phyloP scores from a whole-genome alignment of 2,113 vertebrate species.

The Lepus europaeus region DNA sequence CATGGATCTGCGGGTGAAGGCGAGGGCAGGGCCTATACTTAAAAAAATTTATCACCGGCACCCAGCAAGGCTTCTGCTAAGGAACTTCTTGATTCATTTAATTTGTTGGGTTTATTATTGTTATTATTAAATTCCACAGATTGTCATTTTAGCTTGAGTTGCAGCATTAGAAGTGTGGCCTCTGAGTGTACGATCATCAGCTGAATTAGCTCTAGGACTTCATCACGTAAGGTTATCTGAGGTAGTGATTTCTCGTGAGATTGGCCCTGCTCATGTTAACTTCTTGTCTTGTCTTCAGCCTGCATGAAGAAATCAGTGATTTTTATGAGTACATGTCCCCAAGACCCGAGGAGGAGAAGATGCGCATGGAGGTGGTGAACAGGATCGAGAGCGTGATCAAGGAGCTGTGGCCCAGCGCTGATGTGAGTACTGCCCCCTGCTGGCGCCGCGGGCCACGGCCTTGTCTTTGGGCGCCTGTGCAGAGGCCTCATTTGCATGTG shows the following conservation, averaged over 20 bases:
- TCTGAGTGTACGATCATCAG: not conserved
- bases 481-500: not conserved
- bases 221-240: constrained; percentile 27
- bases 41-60: not conserved
- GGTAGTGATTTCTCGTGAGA: not conserved
- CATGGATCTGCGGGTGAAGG: not conserved
- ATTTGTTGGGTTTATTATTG: not conserved
- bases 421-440: constrained; percentile 87
- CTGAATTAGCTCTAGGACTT: constrained; percentile 17
- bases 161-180: constrained; percentile 34
- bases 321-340: constrained; percentile 98
- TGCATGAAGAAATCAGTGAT: constrained; percentile 98
- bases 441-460: not conserved
- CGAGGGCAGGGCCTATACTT: not conserved
- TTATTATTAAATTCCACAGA: not conserved
- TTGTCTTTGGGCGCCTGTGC: too few relatives aligned
- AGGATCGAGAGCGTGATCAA: constrained; percentile 97
- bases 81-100: not conserved
- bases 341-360: constrained; percentile 95
- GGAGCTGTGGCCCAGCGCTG: constrained; percentile 97
- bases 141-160: constrained; percentile 26
- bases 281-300: constrained; percentile 83
- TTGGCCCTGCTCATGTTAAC: not conserved
- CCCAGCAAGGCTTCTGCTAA: not conserved
- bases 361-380: constrained; percentile 97